A percentile compares a stretch with the other conserved stretches of the same genome.
Conservation (phyloP, 1,140 invertebrate species). For the Paraescarpia echinospica region DNA sequence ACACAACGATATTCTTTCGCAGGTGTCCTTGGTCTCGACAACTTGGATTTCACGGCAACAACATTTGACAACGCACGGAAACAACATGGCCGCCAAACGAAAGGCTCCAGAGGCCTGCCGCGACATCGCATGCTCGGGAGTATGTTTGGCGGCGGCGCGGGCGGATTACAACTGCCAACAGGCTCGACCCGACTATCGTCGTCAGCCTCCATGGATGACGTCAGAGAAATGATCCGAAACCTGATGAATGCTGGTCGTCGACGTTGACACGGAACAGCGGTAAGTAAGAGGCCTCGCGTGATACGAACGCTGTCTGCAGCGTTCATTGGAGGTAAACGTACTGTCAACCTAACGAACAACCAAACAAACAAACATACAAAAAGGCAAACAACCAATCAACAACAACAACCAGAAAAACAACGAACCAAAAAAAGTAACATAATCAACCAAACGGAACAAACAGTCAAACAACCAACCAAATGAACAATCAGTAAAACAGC, state of each 20-base stretch:
- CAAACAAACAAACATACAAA: too few relatives aligned
- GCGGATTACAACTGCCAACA: background rate
- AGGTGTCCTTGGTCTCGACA: background rate
- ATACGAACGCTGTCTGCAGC: background rate
- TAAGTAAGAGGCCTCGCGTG: background rate
- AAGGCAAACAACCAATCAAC: too few relatives aligned
- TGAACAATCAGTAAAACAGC: too few relatives aligned
- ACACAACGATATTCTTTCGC: background rate
- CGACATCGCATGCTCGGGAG: background rate
- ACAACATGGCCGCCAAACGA: background rate
- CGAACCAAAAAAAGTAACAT: too few relatives aligned
- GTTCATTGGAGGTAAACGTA: too few relatives aligned
- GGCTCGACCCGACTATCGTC: background rate
- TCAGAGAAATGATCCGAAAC: constrained; percentile 5
- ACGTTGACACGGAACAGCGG: background rate
- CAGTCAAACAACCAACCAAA: too few relatives aligned
- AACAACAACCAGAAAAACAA: too few relatives aligned
- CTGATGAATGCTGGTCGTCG: background rate
- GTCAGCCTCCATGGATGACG: background rate
- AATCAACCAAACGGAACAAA: too few relatives aligned
- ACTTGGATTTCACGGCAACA: background rate
- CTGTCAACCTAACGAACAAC: too few relatives aligned
- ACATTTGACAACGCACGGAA: background rate
- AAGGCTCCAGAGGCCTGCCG: background rate
- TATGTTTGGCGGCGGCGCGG: background rate